Conservation (phyloP, 2,797 vertebrate genomes). For the Sebastes alutus region DNA sequence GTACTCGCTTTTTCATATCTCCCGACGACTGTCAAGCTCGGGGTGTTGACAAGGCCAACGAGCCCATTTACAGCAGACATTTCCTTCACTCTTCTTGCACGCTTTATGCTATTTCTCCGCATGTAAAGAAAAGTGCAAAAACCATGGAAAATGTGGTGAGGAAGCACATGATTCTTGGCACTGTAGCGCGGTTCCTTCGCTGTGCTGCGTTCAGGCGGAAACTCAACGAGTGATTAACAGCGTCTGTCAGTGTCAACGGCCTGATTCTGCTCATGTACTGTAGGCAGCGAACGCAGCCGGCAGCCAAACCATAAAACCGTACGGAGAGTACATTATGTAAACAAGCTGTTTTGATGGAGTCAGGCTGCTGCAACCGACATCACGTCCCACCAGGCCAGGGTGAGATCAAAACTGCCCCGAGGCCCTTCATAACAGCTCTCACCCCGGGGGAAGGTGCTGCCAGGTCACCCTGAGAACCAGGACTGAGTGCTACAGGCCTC, state of each 20-base stretch:
- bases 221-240: slow-evolving; percentile 31
- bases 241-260: slow-evolving; percentile 36
- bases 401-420: slow-evolving; percentile 60
- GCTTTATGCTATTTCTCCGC: not conserved
- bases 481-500: slow-evolving; percentile 40
- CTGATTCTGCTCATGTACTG: slow-evolving; percentile 16
- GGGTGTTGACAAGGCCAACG: slow-evolving; percentile 43
- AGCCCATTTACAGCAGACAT: slow-evolving; percentile 28
- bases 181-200: not conserved
- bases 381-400: slow-evolving; percentile 64
- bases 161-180: slow-evolving; percentile 24
- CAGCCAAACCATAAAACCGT: slow-evolving; percentile 3
- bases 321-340: slow-evolving; percentile 48
- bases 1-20: slow-evolving; percentile 24
- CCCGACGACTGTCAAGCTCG: slow-evolving; percentile 27
- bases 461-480: slow-evolving; percentile 71
- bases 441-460: slow-evolving; percentile 53
- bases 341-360: slow-evolving; percentile 71
- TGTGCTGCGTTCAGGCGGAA: slow-evolving; percentile 20
- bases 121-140: slow-evolving; percentile 22
- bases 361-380: slow-evolving; percentile 12
- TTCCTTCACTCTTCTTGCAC: slow-evolving; percentile 2
- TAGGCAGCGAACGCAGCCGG: not conserved
- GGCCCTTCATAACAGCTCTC: slow-evolving; percentile 55
- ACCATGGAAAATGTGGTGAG: not conserved